Evolutionary conservation across 1,140 invertebrate genomes (phyloP).

Genomic region (Sitophilus oryzae): DNA sequence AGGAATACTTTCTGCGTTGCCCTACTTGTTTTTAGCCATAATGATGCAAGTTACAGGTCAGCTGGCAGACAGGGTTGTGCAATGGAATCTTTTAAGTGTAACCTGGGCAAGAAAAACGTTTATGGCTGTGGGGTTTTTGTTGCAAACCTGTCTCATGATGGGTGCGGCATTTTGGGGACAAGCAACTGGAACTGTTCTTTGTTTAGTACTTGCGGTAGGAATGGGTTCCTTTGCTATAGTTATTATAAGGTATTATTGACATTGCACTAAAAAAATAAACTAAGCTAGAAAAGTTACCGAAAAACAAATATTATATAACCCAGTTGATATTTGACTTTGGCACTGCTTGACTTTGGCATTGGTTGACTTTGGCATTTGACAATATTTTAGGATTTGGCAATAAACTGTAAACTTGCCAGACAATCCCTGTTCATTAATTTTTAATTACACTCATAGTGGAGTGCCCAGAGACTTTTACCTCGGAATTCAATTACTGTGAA

Average conservation of each 20-base stretch:
- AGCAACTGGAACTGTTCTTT: constrained; percentile 63
- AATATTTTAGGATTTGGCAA: too few relatives aligned
- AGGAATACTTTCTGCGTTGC: constrained; percentile 77
- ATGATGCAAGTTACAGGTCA: too few relatives aligned
- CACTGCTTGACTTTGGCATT: too few relatives aligned
- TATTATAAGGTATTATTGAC: constrained; percentile 66
- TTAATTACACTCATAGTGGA: too few relatives aligned
- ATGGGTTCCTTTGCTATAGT: constrained; percentile 88
- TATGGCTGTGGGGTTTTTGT: constrained; percentile 71
- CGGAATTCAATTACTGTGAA: too few relatives aligned
- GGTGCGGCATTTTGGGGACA: constrained; percentile 60
- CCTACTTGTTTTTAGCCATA: too few relatives aligned
- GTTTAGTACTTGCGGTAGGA: constrained; percentile 75
- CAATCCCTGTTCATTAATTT: too few relatives aligned
- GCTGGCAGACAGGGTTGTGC: too few relatives aligned
- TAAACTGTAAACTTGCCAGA: too few relatives aligned
- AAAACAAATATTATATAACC: not conserved
- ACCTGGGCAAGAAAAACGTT: too few relatives aligned
- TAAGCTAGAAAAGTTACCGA: not conserved
- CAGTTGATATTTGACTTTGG: not conserved
- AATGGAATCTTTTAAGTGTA: constrained; percentile 75
- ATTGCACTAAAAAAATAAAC: not conserved
- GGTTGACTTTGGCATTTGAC: too few relatives aligned
- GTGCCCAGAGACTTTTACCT: too few relatives aligned
- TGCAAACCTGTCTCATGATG: constrained; percentile 81